Base-by-base conservation (phyloP, 2,888 invertebrate species). In the Trichacis sp. region DNA sequence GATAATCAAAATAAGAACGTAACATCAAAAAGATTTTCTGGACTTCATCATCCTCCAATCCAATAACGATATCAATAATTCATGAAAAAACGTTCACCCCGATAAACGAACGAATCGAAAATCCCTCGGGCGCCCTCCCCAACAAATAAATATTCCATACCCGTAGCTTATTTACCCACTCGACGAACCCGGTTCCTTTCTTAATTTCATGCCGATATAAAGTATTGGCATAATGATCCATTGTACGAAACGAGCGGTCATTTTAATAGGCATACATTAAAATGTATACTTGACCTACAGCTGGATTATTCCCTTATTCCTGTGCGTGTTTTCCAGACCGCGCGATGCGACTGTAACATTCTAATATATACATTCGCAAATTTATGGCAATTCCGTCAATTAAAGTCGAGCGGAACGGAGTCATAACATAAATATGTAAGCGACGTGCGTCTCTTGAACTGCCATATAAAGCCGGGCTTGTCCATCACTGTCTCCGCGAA, bases 401-500 rank as follows among this genome's bases (percentile, higher is more conserved):
- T 82, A 80, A 67, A 81, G 79, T 79, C 80, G 80, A 81, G 74
- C 75, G 77, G 74, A 75, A 72, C 78, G 71, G 73, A 78, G 79
- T 83, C 82, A 81, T 82, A 81, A 82, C 81, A 82, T 84, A 82
- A 83, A 83, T 83, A 83, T 82, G 84, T 83, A 82, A 83, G 75
- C 73, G 75, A 75, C 74, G 73, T 69, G 75, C 70, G 72, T 73
- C 73, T 73, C 73, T 64, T 63, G 59, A 63, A 63, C 70, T 57
- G 71, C 81, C 83, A 78, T 83, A 81, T 83, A 82, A 71, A 82
- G 83, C 75, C 74, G 69, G 73, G 82, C 80, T 81, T 84, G 80
- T 84, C 83, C 83, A 83, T 84, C 83, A 83, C 80, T 82, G 83
- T 84, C 83, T 77, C 73, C 73, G 69, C 69, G 73, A 77, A 73